Evolutionary conservation across 2,797 vertebrate genomes (phyloP).

Genomic region (Eutrigla gurnardus): DNA sequence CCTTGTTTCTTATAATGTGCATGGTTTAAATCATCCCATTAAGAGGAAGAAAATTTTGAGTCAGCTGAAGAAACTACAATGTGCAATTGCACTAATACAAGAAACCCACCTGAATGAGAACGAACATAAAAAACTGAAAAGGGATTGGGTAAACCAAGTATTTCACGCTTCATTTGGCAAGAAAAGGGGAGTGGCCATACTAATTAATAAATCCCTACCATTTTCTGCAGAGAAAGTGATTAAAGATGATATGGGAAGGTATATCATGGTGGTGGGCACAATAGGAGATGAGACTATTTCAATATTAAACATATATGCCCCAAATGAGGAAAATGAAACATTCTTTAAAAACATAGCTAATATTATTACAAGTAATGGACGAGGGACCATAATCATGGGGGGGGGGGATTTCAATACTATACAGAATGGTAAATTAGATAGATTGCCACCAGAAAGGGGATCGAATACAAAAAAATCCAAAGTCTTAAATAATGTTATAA

Average conservation of each 20-base stretch:
- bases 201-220: background rate
- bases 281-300: background rate
- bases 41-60: background rate
- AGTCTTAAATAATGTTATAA: too few species aligned
- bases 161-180: background rate
- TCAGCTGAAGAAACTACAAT: background rate
- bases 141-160: background rate
- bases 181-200: background rate
- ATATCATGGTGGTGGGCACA: background rate
- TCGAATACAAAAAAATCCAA: too few species aligned
- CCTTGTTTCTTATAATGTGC: background rate
- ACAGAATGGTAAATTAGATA: background rate
- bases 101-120: background rate
- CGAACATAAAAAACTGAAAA: background rate
- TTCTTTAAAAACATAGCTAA: background rate
- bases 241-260: slow-evolving; percentile 5
- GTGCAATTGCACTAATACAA: background rate
- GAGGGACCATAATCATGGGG: background rate
- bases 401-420: background rate
- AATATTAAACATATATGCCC: background rate
- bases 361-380: background rate
- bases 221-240: background rate
- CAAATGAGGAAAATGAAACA: background rate
- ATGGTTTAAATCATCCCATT: background rate
- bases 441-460: background rate